Conservation (phyloP, 2,113 vertebrate genomes). For the Catharus minimus region DNA sequence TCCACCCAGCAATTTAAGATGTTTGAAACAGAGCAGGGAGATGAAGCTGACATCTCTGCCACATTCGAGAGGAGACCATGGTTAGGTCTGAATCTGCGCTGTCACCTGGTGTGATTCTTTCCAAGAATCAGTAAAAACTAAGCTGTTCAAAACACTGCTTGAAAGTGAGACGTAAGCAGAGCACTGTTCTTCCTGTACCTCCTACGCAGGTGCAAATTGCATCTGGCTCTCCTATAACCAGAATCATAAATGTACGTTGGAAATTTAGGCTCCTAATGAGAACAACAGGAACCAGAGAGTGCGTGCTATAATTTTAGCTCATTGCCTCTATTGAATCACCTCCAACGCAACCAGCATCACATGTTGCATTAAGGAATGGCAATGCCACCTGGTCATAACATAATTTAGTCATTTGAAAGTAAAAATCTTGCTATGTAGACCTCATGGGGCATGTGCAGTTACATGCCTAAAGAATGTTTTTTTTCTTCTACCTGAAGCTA, state of each 20-base stretch:
- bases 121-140: not conserved
- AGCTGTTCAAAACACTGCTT: not conserved
- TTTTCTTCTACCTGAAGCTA: not conserved
- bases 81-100: not conserved
- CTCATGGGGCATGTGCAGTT: not conserved
- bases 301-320: not conserved
- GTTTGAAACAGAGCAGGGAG: not conserved
- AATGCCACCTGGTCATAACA: not conserved
- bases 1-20: not conserved
- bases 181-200: not conserved
- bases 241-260: not conserved
- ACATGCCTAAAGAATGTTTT: not conserved
- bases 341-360: not conserved
- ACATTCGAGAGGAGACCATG: fast-evolving
- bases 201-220: not conserved
- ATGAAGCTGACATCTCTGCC: not conserved
- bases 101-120: not conserved
- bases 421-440: not conserved
- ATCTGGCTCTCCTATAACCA: not conserved
- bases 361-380: not conserved
- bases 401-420: not conserved
- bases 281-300: not conserved
- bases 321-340: not conserved
- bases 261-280: not conserved
- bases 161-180: not conserved